Evolutionary conservation across 1,140 invertebrate species (phyloP).

Genomic region (Zaprionus inermis): DNA sequence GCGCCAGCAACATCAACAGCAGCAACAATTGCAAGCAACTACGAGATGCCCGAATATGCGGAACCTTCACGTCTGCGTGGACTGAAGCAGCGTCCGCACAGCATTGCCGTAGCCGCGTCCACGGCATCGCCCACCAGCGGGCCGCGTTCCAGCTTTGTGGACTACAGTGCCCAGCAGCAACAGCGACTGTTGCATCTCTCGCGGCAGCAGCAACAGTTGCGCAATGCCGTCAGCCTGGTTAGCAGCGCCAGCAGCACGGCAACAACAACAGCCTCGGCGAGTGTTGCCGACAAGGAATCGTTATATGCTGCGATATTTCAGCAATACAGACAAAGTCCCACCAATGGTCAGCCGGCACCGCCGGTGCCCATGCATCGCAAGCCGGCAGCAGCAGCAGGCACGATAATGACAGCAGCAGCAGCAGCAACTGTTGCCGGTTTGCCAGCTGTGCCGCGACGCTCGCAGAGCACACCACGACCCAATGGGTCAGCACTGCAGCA

Average conservation of each 20-base stretch:
- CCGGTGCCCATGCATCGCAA: constrained; percentile 59
- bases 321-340: constrained; percentile 77
- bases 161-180: constrained; percentile 76
- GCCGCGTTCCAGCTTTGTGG: constrained; percentile 62
- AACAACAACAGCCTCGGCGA: constrained; percentile 43
- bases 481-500: constrained; percentile 47
- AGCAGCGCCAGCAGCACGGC: constrained; percentile 17
- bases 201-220: constrained; percentile 76
- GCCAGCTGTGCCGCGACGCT: constrained; percentile 73
- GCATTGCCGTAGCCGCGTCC: constrained; percentile 66
- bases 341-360: constrained; percentile 57
- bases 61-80: constrained; percentile 76
- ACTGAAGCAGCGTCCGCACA: constrained; percentile 76
- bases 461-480: constrained; percentile 75
- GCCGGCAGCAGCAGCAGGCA: not conserved
- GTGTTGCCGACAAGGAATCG: constrained; percentile 66
- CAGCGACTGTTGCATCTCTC: constrained; percentile 77
- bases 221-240: constrained; percentile 60
- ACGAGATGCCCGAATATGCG: constrained; percentile 80
- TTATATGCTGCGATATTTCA: constrained; percentile 77
- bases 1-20: constrained; percentile 21
- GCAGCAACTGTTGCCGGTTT: constrained; percentile 35
- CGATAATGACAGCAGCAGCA: not conserved
- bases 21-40: constrained; percentile 33
- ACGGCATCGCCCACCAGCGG: constrained; percentile 24